Percentiles rank a stretch among this genome's conserved stretches.
Conservation (phyloP, 92 coral and sea anemone species). For the Phenganax stokvisi region DNA sequence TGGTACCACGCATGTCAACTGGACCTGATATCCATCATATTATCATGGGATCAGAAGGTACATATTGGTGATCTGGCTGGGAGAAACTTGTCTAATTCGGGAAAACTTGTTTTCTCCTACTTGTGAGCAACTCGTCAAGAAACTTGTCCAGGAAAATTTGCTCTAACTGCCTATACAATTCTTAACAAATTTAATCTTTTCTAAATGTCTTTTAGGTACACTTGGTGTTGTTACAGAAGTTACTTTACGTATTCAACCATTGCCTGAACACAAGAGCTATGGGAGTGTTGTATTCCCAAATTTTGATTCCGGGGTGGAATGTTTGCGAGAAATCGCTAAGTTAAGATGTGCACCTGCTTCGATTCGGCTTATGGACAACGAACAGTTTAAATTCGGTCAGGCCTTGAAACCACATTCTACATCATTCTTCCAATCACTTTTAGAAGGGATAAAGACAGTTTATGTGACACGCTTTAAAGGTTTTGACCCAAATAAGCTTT, state of each 20-base stretch:
- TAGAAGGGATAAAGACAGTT: constrained; percentile 84
- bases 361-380: constrained; percentile 90
- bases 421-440: constrained; percentile 76
- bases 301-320: constrained; percentile 76
- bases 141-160: too few species aligned
- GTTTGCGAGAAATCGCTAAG: constrained; percentile 85
- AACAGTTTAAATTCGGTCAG: constrained; percentile 95
- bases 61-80: too few species aligned
- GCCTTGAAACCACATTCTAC: constrained; percentile 81
- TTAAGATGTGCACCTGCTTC: constrained; percentile 95
- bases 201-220: constrained; percentile 28
- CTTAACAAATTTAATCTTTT: neutral
- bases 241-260: constrained; percentile 83
- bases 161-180: neutral
- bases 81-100: too few species aligned
- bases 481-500: constrained; percentile 69
- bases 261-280: constrained; percentile 71
- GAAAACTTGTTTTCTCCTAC: too few species aligned
- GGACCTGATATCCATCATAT: constrained; percentile 97
- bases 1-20: constrained; percentile 99
- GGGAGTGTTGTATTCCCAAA: constrained; percentile 91
- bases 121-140: too few species aligned
- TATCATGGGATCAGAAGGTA: constrained; percentile 96
- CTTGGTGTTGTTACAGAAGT: constrained; percentile 95
- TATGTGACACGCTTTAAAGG: constrained; percentile 96